A percentile compares a stretch with the other conserved stretches of the same genome.
These are phyloP conservation scores for Monopis laevigella DNA, from an alignment of 2,888 invertebrate genomes.

Conservation along the genomic window DNA sequence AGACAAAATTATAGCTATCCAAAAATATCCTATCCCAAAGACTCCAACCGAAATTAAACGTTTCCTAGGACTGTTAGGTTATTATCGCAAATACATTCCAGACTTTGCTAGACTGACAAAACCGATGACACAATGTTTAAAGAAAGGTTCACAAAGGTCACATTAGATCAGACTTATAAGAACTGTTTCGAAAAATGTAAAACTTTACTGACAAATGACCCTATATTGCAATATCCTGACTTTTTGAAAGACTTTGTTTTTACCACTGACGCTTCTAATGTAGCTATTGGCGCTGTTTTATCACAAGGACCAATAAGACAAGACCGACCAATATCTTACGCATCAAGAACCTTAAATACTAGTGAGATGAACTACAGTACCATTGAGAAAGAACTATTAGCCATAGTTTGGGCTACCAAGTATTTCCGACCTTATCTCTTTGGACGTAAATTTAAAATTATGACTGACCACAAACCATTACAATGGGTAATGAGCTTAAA, in stretches of 20 bases:
- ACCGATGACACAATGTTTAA: constrained; percentile 23
- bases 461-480: constrained; percentile 36
- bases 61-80: constrained; percentile 23
- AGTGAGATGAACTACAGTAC: constrained; percentile 23
- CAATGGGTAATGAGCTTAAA: constrained; percentile 32
- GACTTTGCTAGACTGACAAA: constrained; percentile 23
- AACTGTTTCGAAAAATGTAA: constrained; percentile 27
- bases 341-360: constrained; percentile 22
- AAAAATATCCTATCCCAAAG: constrained; percentile 22
- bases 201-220: constrained; percentile 24
- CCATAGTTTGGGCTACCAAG: constrained; percentile 31
- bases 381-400: constrained; percentile 33
- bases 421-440: constrained; percentile 33
- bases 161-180: too few relatives aligned
- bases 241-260: constrained; percentile 26
- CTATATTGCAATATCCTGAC: constrained; percentile 31
- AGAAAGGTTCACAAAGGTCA: constrained; percentile 19
- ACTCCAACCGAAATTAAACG: constrained; percentile 23
- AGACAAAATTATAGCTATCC: constrained; percentile 23
- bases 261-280: constrained; percentile 25
- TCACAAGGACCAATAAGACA: constrained; percentile 24
- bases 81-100: constrained; percentile 23
- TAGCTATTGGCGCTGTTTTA: constrained; percentile 25
- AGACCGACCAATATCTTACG: constrained; percentile 24
- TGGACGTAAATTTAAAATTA: constrained; percentile 30